Percentiles rank a stretch among this genome's conserved stretches.
Evolutionary conservation across 2,113 vertebrate genomes (phyloP).

Genomic region (Apodemus speciosus): DNA sequence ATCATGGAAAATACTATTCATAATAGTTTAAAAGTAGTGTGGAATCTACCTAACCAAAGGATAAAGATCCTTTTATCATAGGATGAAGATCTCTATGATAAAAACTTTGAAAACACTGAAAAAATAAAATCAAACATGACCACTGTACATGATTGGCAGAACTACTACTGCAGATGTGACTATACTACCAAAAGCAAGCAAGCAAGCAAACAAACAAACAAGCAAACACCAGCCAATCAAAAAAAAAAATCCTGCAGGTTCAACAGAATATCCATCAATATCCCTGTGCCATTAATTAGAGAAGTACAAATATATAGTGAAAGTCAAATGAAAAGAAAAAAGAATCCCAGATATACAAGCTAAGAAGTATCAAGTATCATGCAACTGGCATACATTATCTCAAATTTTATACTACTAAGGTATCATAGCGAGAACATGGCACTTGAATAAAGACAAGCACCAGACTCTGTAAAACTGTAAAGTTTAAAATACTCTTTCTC

Average conservation of each 20-base stretch:
- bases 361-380: neutral
- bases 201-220: neutral
- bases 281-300: no score
- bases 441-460: neutral
- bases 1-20: neutral
- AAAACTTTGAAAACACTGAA: neutral
- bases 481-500: no score
- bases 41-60: neutral
- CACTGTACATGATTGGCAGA: neutral
- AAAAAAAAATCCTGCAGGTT: neutral
- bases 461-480: no score
- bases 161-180: neutral
- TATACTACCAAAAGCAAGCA: no score
- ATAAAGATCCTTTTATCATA: no score
- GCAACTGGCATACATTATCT: neutral
- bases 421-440: neutral
- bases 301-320: neutral
- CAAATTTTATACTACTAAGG: neutral
- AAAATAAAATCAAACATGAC: neutral
- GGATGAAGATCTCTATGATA: neutral
- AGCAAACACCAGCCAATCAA: no score
- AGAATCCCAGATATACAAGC: no score
- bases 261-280: neutral
- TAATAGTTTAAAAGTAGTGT: neutral
- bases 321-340: neutral